Evolutionary conservation across 2,113 vertebrate species (phyloP), one percentile per base, ranked within the genome.

Genomic region (Rhabdomys dilectus): DNA sequence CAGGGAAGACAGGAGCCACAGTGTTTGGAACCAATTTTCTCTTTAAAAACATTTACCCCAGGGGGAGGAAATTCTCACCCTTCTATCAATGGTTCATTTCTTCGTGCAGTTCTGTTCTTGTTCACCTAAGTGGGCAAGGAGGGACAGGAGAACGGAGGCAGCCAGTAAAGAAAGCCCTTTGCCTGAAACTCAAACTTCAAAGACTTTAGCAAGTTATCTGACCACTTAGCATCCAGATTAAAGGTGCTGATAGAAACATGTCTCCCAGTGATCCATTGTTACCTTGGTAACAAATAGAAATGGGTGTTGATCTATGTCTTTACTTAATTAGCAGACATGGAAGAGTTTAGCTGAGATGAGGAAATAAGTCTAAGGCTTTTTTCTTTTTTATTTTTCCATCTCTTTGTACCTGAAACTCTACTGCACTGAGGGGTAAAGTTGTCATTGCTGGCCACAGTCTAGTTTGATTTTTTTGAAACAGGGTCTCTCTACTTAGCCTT

Each of bases 21-120:
- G 45, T 31, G 62, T 60, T 95, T 81, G 68, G 93, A 86, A 86
- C 96, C 92, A 92, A 70, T 93, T 97, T 97, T 98, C 97, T 97
- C 96, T 97, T 97, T 84, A 88, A 97, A 96, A 97, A 93, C 91
- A 36, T 2, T 92, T 97, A 95, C 91, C 73, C 96, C 17, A 48
- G 96, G 95, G 72, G 48, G 60, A 91, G 91, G 92, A 94, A 91
- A 31, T 73, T 77, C 92, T 82, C 72, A 29, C 70, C 88, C 85
- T 89, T 31, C 48, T 89, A 92, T 95, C 88, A 48, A 70, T 78
- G 87, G 95, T 91, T 91, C 82, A 0, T 26, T 73, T 94, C 77
- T 92, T 91, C 66, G 66, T 92, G 89, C 34, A 58, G 51, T 31
- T 51, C 90, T 68, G 31, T 16, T 80, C 78, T 88, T 90, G 84